Conservation (phyloP, 1,140 invertebrate species). For the Manduca sexta region DNA sequence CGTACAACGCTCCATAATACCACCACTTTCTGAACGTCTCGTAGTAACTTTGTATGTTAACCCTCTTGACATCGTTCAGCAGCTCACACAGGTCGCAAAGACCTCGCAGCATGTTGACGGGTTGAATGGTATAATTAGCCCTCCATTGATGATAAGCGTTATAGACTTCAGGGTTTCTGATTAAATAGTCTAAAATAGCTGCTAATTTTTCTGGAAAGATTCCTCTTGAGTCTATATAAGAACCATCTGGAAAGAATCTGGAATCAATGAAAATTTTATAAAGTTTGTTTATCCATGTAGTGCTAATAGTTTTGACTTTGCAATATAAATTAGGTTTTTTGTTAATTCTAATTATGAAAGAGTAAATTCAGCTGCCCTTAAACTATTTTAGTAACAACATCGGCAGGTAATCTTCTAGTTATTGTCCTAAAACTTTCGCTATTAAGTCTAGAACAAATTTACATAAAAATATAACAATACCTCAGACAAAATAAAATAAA, state of each 20-base stretch:
- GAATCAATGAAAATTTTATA: constrained; percentile 7
- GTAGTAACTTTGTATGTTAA: constrained; percentile 18
- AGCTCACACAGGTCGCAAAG: constrained; percentile 43
- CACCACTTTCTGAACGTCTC: constrained; percentile 50
- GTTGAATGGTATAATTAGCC: constrained; percentile 34
- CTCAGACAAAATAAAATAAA: too few species aligned
- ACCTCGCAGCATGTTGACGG: constrained; percentile 21
- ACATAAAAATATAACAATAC: too few species aligned
- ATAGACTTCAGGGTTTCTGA: constrained; percentile 37
- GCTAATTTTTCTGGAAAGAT: constrained; percentile 27
- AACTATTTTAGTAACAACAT: too few species aligned
- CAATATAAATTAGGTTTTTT: too few species aligned
- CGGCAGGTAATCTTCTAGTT: too few species aligned
- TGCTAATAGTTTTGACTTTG: too few species aligned
- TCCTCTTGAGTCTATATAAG: constrained; percentile 40
- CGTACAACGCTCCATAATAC: constrained; percentile 25
- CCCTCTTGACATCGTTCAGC: constrained; percentile 28
- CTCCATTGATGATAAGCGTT: constrained; percentile 40
- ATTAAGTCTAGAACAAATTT: too few species aligned
- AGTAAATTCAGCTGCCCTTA: too few species aligned
- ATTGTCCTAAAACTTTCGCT: too few species aligned
- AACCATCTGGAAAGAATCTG: constrained; percentile 55
- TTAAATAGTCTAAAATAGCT: constrained; percentile 29
- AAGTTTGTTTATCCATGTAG: too few species aligned
- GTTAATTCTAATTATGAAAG: too few species aligned